Evolutionary conservation across 1,140 invertebrate genomes (phyloP).

Genomic region (Phenacoccus solenopsis): DNA sequence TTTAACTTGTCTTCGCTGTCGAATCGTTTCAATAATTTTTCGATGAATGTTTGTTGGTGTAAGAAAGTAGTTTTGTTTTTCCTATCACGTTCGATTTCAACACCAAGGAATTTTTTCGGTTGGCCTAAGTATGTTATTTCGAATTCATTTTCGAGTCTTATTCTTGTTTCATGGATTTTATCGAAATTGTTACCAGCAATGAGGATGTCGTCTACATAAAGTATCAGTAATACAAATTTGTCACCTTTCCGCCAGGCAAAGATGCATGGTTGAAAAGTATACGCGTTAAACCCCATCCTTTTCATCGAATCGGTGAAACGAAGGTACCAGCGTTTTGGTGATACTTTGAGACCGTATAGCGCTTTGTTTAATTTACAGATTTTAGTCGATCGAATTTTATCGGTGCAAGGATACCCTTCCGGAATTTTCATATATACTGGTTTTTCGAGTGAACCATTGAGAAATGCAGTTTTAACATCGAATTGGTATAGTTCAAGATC

Average conservation of each 20-base stretch:
- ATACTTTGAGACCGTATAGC: conserved; percentile 36
- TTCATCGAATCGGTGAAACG: conserved; percentile 12
- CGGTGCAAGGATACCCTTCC: too few relatives aligned
- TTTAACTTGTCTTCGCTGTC: too few relatives aligned
- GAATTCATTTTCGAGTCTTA: conserved; percentile 18
- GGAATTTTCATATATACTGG: conserved; percentile 16
- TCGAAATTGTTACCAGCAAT: not conserved
- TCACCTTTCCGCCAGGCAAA: not conserved
- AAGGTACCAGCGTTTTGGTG: conserved; percentile 29
- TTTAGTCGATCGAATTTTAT: conserved; percentile 19
- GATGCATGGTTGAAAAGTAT: too few relatives aligned
- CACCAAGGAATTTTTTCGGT: conserved; percentile 10
- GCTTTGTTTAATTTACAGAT: too few relatives aligned
- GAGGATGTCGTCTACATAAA: conserved; percentile 21
- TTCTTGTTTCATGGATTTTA: conserved; percentile 9
- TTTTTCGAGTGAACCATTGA: conserved; percentile 15
- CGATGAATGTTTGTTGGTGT: too few relatives aligned
- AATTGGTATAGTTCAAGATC: conserved; percentile 7
- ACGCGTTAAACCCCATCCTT: conserved; percentile 13
- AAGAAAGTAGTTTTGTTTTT: too few relatives aligned
- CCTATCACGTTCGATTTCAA: not conserved
- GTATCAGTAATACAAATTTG: not conserved
- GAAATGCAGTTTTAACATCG: conserved; percentile 18
- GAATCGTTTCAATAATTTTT: too few relatives aligned
- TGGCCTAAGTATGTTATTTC: not conserved